Evolutionary conservation across 2,113 vertebrate genomes (phyloP).

Genomic region (Pelvicachromis taeniatus): DNA sequence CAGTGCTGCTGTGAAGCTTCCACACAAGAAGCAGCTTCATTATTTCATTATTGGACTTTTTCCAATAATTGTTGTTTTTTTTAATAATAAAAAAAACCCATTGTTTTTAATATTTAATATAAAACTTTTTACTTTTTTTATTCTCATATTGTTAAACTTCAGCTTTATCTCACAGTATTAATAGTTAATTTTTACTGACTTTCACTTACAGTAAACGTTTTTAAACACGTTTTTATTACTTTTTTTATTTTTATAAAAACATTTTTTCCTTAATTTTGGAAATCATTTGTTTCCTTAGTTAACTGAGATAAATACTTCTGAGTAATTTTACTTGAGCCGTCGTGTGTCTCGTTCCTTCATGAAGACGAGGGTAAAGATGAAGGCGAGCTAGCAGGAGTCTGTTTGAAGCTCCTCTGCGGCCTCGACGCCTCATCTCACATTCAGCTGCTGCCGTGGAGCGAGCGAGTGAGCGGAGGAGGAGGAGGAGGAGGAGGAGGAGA

Average conservation of each 20-base stretch:
- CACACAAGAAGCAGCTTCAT: too few relatives aligned
- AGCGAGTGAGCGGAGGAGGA: not conserved
- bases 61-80: too few relatives aligned
- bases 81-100: too few relatives aligned
- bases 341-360: not conserved
- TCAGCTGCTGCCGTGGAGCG: not conserved
- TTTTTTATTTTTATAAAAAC: not conserved
- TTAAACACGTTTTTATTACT: not conserved
- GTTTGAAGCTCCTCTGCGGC: not conserved
- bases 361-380: not conserved
- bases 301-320: rapidly evolving
- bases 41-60: too few relatives aligned
- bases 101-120: too few relatives aligned
- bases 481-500: not conserved
- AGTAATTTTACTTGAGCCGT: not conserved
- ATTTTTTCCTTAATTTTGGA: not conserved
- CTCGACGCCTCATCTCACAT: not conserved
- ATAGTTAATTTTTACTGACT: not conserved
- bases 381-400: not conserved
- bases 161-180: not conserved
- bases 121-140: not conserved
- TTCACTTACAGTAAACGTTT: not conserved
- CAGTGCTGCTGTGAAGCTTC: too few relatives aligned
- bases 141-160: not conserved
- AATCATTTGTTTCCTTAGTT: not conserved